Percentiles rank a stretch among this genome's conserved stretches.
phyloP scores from a whole-genome alignment of 2,113 vertebrate species.

The Hepsetus odoe region DNA sequence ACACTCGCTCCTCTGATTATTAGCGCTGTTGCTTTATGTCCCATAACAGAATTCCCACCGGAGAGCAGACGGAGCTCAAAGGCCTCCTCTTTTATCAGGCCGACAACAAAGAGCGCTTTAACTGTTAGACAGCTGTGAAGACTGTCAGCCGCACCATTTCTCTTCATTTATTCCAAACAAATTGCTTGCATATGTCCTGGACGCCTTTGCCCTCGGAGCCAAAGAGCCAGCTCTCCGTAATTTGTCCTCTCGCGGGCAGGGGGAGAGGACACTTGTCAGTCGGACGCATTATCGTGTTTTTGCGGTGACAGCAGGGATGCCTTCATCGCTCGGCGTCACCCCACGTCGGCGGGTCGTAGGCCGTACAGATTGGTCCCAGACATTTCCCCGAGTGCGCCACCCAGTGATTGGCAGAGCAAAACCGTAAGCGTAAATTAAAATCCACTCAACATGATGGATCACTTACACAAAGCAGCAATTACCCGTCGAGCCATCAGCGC shows the following conservation, averaged over 20 bases:
- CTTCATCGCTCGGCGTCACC: constrained; percentile 60
- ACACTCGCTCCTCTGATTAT: not conserved
- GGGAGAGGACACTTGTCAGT: constrained; percentile 56
- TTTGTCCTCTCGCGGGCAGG: constrained; percentile 45
- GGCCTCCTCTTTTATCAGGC: constrained; percentile 44
- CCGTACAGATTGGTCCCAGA: constrained; percentile 67
- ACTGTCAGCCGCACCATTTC: constrained; percentile 65
- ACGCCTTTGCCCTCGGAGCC: constrained; percentile 63
- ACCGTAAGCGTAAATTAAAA: constrained; percentile 64
- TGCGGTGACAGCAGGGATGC: constrained; percentile 51
- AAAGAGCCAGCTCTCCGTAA: constrained; percentile 52
- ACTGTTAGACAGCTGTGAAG: constrained; percentile 58
- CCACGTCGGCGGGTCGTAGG: constrained; percentile 49
- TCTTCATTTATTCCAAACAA: constrained; percentile 69
- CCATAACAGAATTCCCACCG: constrained; percentile 12
- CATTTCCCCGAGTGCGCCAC: constrained; percentile 17
- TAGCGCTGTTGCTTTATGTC: constrained; percentile 41
- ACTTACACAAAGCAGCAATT: constrained; percentile 63
- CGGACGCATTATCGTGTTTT: constrained; percentile 60
- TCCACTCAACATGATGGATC: constrained; percentile 63
- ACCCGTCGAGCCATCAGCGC: constrained; percentile 52
- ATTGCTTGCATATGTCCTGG: constrained; percentile 71
- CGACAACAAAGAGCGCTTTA: constrained; percentile 57
- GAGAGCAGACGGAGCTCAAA: constrained; percentile 39
- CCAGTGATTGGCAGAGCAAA: constrained; percentile 36